Conservation (phyloP, 92 coral and sea anemone species). For the Parazoanthus atlanticus region DNA sequence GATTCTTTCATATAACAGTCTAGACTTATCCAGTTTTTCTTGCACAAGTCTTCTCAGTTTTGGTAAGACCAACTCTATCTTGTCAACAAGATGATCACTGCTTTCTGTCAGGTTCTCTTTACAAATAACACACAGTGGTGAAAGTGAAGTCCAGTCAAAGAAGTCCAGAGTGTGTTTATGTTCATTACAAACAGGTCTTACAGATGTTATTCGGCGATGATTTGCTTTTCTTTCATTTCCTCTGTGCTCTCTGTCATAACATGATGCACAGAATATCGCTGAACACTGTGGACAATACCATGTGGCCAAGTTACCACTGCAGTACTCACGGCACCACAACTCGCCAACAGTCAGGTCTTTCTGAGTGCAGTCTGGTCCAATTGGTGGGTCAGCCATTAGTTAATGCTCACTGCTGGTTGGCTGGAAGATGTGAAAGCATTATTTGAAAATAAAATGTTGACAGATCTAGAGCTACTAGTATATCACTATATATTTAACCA, state of each 20-base stretch:
- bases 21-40: conserved; percentile 63
- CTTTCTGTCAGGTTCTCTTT: conserved; percentile 52
- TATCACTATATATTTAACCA: background rate
- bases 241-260: conserved; percentile 84
- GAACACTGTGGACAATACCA: conserved; percentile 95
- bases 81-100: conserved; percentile 60
- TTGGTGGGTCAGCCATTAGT: conserved; percentile 1
- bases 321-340: conserved; percentile 78
- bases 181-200: conserved; percentile 72
- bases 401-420: background rate
- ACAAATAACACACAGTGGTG: conserved; percentile 75
- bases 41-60: conserved; percentile 60
- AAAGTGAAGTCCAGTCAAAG: conserved; percentile 69
- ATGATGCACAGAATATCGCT: conserved; percentile 87
- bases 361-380: background rate
- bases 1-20: conserved; percentile 42
- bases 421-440: background rate
- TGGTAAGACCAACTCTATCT: conserved; percentile 56
- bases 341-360: conserved; percentile 10
- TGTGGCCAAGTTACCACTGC: conserved; percentile 75
- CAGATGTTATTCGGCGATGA: conserved; percentile 71
- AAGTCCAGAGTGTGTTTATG: conserved; percentile 91
- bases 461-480: too few species aligned
- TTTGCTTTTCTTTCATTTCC: conserved; percentile 79
- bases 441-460: background rate